Percentiles rank a stretch among this genome's conserved stretches.
Conservation (phyloP, 23 tunicate species). For the Botrylloides violaceus region DNA sequence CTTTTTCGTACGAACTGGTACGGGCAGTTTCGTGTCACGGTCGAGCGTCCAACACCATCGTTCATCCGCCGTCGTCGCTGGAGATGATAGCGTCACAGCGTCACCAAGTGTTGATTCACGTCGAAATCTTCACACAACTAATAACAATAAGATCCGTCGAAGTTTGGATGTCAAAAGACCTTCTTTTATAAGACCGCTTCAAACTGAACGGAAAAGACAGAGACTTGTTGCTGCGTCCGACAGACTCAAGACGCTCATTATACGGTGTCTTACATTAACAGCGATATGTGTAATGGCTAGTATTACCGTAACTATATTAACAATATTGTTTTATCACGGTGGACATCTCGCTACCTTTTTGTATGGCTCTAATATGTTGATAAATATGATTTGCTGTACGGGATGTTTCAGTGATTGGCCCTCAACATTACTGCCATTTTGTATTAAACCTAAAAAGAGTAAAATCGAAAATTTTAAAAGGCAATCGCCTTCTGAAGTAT, state of each 20-base stretch:
- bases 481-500: background rate
- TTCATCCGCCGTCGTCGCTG: background rate
- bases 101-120: slow-evolving; percentile 7
- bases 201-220: background rate
- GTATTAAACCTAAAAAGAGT: background rate
- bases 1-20: background rate
- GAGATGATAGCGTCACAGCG: background rate
- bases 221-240: background rate
- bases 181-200: background rate
- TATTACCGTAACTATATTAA: slow-evolving; percentile 25
- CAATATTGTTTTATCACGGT: slow-evolving; percentile 13
- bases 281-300: slow-evolving; percentile 21
- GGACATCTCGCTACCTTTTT: slow-evolving; percentile 23
- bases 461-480: background rate
- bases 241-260: slow-evolving; percentile 7
- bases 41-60: background rate
- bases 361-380: slow-evolving; percentile 33
- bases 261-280: slow-evolving; percentile 27
- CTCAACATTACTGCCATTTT: slow-evolving; percentile 21
- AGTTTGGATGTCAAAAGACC: background rate
- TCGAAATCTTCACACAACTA: background rate
- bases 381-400: slow-evolving; percentile 24
- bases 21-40: slow-evolving; percentile 17
- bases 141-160: background rate
- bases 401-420: slow-evolving; percentile 36